phyloP scores from a whole-genome alignment of 2,113 vertebrate species.

The Notarius lentiginosus region DNA sequence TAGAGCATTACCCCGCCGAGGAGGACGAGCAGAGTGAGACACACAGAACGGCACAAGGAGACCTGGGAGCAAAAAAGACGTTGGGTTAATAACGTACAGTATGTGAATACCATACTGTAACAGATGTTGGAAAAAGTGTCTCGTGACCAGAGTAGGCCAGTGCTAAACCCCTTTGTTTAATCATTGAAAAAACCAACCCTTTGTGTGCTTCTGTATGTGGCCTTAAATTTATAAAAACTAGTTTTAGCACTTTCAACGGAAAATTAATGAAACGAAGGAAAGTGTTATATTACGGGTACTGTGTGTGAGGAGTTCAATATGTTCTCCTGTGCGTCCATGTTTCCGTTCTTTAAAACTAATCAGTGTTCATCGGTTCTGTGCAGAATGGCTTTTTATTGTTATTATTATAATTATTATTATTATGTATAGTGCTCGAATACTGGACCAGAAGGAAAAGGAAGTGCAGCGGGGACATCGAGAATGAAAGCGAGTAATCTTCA shows the following conservation, averaged over 20 bases:
- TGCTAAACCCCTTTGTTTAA: neutral
- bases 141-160: neutral
- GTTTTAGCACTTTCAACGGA: neutral
- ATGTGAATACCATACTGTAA: neutral
- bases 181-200: neutral
- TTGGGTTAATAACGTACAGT: neutral
- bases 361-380: neutral
- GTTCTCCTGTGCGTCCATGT: neutral
- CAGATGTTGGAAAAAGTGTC: neutral
- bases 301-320: neutral
- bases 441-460: neutral
- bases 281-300: neutral
- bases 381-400: neutral
- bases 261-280: neutral
- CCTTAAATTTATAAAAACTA: neutral
- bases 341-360: neutral
- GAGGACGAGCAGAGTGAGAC: slow-evolving; percentile 53
- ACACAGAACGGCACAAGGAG: slow-evolving; percentile 19
- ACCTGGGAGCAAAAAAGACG: slow-evolving; percentile 17
- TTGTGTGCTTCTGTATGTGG: neutral
- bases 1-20: slow-evolving; percentile 66
- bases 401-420: neutral
- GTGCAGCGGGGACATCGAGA: neutral
- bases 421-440: too few species aligned
- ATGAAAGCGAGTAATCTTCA: neutral